These are phyloP conservation scores for Lasioglossum pauxillum DNA, from an alignment of 2,888 invertebrate genomes.

Conservation along the genomic window DNA sequence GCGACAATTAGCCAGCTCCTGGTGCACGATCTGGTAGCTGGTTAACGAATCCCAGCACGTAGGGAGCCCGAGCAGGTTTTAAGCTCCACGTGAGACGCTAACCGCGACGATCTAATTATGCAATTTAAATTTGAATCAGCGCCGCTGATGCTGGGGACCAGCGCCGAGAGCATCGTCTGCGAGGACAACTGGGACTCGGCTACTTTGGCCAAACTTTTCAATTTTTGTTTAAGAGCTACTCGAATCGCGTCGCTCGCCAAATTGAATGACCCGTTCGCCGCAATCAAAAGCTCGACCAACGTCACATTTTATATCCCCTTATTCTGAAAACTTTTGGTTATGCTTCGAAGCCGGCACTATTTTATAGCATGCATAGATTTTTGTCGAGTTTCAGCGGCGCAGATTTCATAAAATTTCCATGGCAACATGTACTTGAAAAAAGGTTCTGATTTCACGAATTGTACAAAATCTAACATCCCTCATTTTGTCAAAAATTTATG, in stretches of 20 bases:
- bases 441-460: neutral
- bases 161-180: neutral
- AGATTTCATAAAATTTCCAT: neutral
- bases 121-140: slow-evolving; percentile 75
- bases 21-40: slow-evolving; percentile 33
- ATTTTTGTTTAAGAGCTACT: slow-evolving; percentile 5
- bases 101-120: slow-evolving; percentile 73
- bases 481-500: neutral
- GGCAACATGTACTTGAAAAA: neutral
- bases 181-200: neutral
- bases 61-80: slow-evolving; percentile 57
- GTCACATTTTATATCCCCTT: neutral
- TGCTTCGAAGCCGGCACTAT: too few species aligned
- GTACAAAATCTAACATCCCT: too few species aligned
- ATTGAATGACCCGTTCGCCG: neutral
- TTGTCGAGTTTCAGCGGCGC: neutral
- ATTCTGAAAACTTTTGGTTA: neutral
- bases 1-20: slow-evolving; percentile 58
- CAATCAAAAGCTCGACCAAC: neutral
- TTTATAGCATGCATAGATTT: neutral
- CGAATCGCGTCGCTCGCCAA: neutral
- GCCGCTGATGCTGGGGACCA: slow-evolving; percentile 20
- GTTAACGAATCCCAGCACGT: slow-evolving; percentile 66
- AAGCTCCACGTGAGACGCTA: slow-evolving; percentile 65
- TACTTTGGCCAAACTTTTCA: slow-evolving; percentile 7